phyloP scores from a whole-genome alignment of 53 echinoderm and acorn worm genomes.

The Luidia sarsii region DNA sequence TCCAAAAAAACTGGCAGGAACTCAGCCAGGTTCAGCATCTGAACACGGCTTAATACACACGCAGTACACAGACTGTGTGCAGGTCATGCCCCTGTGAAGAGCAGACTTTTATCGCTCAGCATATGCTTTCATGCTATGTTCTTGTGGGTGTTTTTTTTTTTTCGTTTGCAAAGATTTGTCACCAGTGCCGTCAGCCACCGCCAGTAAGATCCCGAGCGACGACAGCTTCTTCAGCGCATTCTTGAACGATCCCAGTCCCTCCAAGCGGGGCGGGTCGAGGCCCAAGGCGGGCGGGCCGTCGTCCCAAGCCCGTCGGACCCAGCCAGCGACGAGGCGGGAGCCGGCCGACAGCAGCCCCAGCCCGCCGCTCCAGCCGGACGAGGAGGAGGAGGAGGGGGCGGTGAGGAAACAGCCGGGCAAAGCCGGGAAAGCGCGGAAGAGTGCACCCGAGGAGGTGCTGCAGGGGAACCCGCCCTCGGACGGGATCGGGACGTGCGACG shows the following conservation, averaged over 20 bases:
- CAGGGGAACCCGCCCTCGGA: neutral
- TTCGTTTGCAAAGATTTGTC: neutral
- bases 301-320: conserved; percentile 23
- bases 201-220: conserved; percentile 58
- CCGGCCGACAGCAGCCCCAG: too few relatives aligned
- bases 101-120: too few relatives aligned
- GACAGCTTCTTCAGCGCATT: conserved; percentile 90
- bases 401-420: neutral
- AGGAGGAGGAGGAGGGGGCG: neutral
- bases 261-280: conserved; percentile 20
- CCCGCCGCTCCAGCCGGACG: neutral
- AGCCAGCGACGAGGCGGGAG: neutral
- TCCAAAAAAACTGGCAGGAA: too few relatives aligned
- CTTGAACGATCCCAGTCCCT: conserved; percentile 44
- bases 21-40: too few relatives aligned
- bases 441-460: neutral
- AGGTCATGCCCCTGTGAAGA: too few relatives aligned
- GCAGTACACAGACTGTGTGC: too few relatives aligned
- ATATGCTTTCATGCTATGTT: too few relatives aligned
- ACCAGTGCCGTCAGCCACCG: conserved; percentile 26
- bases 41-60: too few relatives aligned
- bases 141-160: neutral
- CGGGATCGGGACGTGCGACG: neutral
- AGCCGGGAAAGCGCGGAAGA: neutral
- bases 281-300: conserved; percentile 36